Evolutionary conservation across 2,888 invertebrate species (phyloP).

Genomic region (Stenotaenia linearis): DNA sequence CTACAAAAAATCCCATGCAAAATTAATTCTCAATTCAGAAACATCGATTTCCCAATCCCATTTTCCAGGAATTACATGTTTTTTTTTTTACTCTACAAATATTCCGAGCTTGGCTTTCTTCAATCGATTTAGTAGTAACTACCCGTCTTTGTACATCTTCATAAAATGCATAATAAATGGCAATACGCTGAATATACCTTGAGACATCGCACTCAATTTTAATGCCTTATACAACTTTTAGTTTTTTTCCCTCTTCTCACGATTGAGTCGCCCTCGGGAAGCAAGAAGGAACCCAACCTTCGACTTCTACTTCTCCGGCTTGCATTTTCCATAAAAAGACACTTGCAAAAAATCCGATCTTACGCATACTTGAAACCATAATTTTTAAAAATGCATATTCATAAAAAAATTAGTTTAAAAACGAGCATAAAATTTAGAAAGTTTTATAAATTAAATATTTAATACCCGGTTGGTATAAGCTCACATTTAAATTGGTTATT

Average conservation of each 20-base stretch:
- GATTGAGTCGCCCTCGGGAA: background rate
- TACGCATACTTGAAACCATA: background rate
- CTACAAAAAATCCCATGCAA: background rate
- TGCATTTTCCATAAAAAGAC: background rate
- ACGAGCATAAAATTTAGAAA: too few relatives aligned
- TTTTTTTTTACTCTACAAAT: background rate
- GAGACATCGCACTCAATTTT: background rate
- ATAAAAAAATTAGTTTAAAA: too few relatives aligned
- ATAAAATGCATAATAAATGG: conserved; percentile 19
- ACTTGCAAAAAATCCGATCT: background rate
- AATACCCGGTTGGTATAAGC: too few relatives aligned
- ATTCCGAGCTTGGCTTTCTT: background rate
- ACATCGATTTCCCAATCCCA: background rate
- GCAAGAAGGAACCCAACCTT: background rate
- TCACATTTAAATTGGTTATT: too few relatives aligned
- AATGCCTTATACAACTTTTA: background rate
- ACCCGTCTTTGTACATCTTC: background rate
- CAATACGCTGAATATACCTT: background rate
- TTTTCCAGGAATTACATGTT: background rate
- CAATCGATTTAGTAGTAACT: background rate
- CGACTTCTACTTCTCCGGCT: background rate
- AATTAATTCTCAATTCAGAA: background rate
- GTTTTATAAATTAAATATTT: too few relatives aligned
- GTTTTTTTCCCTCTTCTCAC: background rate
- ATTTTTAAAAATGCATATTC: background rate